phyloP scores from a whole-genome alignment of 1,140 invertebrate genomes.

The Drosophila nasuta region DNA sequence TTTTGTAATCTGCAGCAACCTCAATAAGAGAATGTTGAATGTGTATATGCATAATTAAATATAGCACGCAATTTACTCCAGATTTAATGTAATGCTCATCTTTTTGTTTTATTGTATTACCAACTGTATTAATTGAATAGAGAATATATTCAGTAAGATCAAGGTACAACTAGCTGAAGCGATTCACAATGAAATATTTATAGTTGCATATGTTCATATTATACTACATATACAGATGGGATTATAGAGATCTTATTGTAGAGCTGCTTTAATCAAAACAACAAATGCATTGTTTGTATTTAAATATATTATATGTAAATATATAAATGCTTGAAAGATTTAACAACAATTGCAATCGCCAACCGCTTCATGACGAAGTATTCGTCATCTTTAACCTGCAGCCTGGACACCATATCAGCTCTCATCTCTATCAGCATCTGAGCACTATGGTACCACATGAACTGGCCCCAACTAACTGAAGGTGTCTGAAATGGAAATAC shows the following conservation, averaged over 20 bases:
- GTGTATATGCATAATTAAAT: slow-evolving; percentile 50
- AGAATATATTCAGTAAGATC: slow-evolving; percentile 67
- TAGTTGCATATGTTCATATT: neutral
- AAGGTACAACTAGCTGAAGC: slow-evolving; percentile 61
- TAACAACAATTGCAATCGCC: slow-evolving; percentile 45
- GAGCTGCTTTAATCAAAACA: slow-evolving; percentile 59
- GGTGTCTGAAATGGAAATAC: slow-evolving; percentile 1
- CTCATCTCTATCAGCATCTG: slow-evolving; percentile 7
- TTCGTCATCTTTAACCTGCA: slow-evolving; percentile 43
- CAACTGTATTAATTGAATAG: slow-evolving; percentile 54
- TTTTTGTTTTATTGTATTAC: slow-evolving; percentile 24
- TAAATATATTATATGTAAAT: slow-evolving; percentile 14
- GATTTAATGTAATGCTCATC: slow-evolving; percentile 26
- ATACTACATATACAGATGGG: slow-evolving; percentile 18
- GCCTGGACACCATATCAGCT: slow-evolving; percentile 20
- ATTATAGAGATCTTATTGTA: slow-evolving; percentile 38
- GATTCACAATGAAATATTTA: slow-evolving; percentile 56
- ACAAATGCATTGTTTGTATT: slow-evolving; percentile 74
- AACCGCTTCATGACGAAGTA: slow-evolving; percentile 46
- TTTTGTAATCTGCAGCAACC: slow-evolving; percentile 43
- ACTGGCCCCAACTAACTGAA: neutral
- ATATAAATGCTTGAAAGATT: slow-evolving; percentile 15
- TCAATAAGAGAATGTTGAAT: slow-evolving; percentile 52
- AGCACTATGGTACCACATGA: neutral
- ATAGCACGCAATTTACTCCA: slow-evolving; percentile 74